These are phyloP conservation scores for Heterocephalus glaber DNA, from an alignment of 2,113 vertebrate species.

Conservation along the genomic window DNA sequence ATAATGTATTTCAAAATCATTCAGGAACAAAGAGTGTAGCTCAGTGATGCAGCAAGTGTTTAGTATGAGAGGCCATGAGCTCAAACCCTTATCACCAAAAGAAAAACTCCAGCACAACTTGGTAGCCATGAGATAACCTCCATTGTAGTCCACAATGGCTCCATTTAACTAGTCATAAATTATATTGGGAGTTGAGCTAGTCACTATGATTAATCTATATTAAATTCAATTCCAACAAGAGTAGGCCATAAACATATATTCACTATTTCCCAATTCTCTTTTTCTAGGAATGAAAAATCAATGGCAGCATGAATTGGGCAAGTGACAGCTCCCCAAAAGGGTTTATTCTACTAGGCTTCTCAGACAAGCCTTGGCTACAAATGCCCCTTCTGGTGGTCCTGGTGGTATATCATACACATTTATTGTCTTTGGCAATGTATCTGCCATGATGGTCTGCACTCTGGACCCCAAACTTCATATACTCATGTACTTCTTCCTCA, in stretches of 20 bases:
- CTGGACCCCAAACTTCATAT: slow-evolving; percentile 51
- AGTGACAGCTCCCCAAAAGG: slow-evolving; percentile 22
- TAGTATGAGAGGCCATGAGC: neutral
- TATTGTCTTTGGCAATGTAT: slow-evolving; percentile 58
- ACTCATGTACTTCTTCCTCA: slow-evolving; percentile 68
- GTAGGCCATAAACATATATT: neutral
- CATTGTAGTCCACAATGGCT: neutral
- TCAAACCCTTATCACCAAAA: neutral
- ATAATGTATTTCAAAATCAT: neutral
- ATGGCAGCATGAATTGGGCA: neutral
- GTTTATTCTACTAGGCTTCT: slow-evolving; percentile 60
- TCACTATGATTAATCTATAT: neutral
- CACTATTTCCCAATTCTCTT: neutral
- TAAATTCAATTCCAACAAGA: neutral
- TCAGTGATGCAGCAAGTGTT: neutral
- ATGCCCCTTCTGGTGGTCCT: neutral
- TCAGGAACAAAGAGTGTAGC: too few relatives aligned
- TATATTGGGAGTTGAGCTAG: neutral
- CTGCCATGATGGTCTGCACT: slow-evolving; percentile 48
- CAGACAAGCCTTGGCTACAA: slow-evolving; percentile 45
- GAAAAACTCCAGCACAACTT: neutral
- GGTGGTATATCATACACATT: slow-evolving; percentile 20
- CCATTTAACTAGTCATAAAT: neutral
- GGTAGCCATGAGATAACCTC: neutral
- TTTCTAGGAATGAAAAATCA: slow-evolving; percentile 37